Base-by-base conservation (phyloP, 2,113 vertebrate genomes). In the Dipodomys stephensi region DNA sequence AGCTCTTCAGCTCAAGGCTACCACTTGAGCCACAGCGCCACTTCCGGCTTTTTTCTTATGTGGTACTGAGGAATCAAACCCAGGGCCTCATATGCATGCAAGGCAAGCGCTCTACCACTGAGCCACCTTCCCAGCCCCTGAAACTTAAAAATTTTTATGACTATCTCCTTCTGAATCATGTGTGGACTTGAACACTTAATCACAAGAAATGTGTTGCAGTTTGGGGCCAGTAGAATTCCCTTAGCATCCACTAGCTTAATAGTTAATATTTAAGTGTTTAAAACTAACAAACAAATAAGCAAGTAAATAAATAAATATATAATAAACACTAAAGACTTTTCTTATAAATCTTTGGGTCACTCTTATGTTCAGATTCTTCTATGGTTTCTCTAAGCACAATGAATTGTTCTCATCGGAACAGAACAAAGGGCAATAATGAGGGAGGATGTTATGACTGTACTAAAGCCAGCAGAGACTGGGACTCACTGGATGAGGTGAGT, bases 371-470 rank as follows among this genome's bases (percentile, higher is more conserved):
- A 87, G 20, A 28, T 69, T 49, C 30, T 76, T 87, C 46, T 73
- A 22, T 30, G 7, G 25, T 77, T 78, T 93, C 69, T 87, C 28
- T 82, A 85, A 65, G 39, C 65, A 90, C 68, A 94, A 72, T 83
- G n/a, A 78, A 77, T 15, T 53, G 49, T 53, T 53, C 49, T 53
- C 49, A 53, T 53, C 11, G 79, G 7, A 84, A 62, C 64, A 79
- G 20, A 53, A 74, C 20, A 53, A n/a, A 89, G 20, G 27, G 15
- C 11, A 83, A 49, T 16, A 68, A 72, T n/a, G 44, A 72, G 83
- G 7, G 32, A 68, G 57, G 39, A 73, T 16, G 18, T 20, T 39
- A 64, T 28, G 32, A 12, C 10, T 10, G 23, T 35, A 30, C 16
- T 19, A 13, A 62, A 64, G 28, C 39, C 39, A 60, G 69, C 6